Conservation (phyloP, 2,888 invertebrate genomes). For the Hipparchia semele region DNA sequence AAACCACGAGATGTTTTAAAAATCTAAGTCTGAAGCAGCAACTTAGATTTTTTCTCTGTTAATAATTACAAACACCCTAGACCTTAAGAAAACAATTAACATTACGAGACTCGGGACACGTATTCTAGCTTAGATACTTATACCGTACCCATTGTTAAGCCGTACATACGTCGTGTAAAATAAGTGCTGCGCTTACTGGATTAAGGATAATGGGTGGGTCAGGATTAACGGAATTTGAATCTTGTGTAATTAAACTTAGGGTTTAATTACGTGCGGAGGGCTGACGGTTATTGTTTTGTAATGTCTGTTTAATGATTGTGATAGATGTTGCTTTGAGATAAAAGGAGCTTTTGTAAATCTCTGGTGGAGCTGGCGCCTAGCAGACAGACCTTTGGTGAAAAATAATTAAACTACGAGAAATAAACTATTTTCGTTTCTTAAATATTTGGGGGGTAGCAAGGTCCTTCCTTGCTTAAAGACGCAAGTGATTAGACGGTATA, state of each 20-base stretch:
- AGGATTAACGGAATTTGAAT: slow-evolving; percentile 15
- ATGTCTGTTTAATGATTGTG: slow-evolving; percentile 10
- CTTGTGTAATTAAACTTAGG: slow-evolving; percentile 7
- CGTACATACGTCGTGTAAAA: slow-evolving; percentile 38
- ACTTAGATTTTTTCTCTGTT: too few relatives aligned
- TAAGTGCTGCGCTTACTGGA: slow-evolving; percentile 43
- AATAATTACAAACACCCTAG: too few relatives aligned
- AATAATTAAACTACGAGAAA: too few relatives aligned
- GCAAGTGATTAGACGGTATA: too few relatives aligned
- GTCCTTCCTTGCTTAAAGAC: too few relatives aligned
- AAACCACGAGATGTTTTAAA: too few relatives aligned
- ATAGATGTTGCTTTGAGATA: slow-evolving; percentile 7
- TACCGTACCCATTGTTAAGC: slow-evolving; percentile 36
- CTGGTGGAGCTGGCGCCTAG: not conserved
- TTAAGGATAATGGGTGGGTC: slow-evolving; percentile 40
- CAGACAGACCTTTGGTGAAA: too few relatives aligned
- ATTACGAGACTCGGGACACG: not conserved
- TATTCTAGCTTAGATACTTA: slow-evolving; percentile 1
- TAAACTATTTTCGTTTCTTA: too few relatives aligned
- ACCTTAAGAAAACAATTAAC: too few relatives aligned
- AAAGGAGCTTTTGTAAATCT: not conserved
- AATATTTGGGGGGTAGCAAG: too few relatives aligned
- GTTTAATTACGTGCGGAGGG: slow-evolving; percentile 2
- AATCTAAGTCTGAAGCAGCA: too few relatives aligned
- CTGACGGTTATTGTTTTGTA: slow-evolving; percentile 15